Evolutionary conservation across 1,140 invertebrate species (phyloP).

Genomic region (Camponotus pennsylvanicus): DNA sequence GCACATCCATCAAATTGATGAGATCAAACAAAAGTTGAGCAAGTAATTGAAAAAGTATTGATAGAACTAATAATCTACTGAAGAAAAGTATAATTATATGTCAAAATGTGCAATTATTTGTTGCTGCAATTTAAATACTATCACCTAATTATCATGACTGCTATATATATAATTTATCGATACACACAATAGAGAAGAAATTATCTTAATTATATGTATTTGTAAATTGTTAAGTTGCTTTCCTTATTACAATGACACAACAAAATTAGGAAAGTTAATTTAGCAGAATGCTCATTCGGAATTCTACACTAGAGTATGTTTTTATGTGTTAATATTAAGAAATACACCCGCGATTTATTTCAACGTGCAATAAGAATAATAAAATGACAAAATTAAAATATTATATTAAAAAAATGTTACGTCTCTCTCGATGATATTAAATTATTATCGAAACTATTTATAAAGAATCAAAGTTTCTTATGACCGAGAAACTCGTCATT

Average conservation of each 20-base stretch:
- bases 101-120: neutral
- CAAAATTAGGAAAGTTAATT: neutral
- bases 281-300: neutral
- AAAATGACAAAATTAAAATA: slow-evolving; percentile 28
- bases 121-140: neutral
- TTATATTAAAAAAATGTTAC: neutral
- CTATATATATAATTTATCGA: neutral
- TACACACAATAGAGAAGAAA: slow-evolving; percentile 7
- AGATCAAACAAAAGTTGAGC: slow-evolving; percentile 35
- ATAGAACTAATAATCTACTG: neutral
- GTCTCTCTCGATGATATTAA: neutral
- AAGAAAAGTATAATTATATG: neutral
- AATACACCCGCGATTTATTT: neutral
- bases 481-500: neutral
- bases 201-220: neutral
- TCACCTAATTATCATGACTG: neutral
- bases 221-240: neutral
- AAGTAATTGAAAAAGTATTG: slow-evolving; percentile 33
- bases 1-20: neutral
- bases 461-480: neutral
- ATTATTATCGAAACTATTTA: neutral
- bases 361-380: neutral
- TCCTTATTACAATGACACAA: neutral
- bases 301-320: neutral
- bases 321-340: neutral